A percentile compares a stretch with the other conserved stretches of the same genome.
These are phyloP conservation scores for Tetraodon nigroviridis DNA, from an alignment of 2,113 vertebrate genomes.

Conservation along the genomic window DNA sequence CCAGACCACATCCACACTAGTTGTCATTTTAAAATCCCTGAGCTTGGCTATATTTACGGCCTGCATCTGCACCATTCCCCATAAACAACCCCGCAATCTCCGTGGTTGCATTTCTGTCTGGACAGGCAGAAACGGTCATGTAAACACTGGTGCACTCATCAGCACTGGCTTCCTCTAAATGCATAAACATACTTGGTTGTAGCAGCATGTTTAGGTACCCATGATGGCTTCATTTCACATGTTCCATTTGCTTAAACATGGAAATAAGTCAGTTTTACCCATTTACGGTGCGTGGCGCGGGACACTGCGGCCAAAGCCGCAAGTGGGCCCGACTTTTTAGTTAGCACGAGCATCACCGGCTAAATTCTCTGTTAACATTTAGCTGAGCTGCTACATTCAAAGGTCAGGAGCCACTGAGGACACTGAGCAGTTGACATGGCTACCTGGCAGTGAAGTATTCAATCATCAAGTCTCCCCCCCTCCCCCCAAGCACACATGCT, in stretches of 20 bases:
- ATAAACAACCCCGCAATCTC: too few relatives aligned
- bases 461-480: slow-evolving; percentile 41
- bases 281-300: too few relatives aligned
- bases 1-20: not conserved
- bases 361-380: not conserved
- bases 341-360: too few relatives aligned
- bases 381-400: not conserved
- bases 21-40: not conserved
- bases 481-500: slow-evolving; percentile 37
- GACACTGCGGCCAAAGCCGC: too few relatives aligned
- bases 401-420: slow-evolving; percentile 29
- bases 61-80: not conserved
- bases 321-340: too few relatives aligned
- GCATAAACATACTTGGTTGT: too few relatives aligned
- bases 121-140: not conserved
- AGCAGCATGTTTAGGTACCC: too few relatives aligned
- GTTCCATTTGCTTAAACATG: too few relatives aligned
- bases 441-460: slow-evolving; percentile 61
- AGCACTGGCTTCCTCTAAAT: too few relatives aligned
- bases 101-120: too few relatives aligned
- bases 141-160: not conserved
- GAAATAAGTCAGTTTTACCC: too few relatives aligned
- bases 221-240: too few relatives aligned
- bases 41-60: not conserved
- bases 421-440: slow-evolving; percentile 49